A percentile compares a stretch with the other conserved stretches of the same genome.
Conservation (phyloP, 2,113 vertebrate species). For the Actenoides hombroni region DNA sequence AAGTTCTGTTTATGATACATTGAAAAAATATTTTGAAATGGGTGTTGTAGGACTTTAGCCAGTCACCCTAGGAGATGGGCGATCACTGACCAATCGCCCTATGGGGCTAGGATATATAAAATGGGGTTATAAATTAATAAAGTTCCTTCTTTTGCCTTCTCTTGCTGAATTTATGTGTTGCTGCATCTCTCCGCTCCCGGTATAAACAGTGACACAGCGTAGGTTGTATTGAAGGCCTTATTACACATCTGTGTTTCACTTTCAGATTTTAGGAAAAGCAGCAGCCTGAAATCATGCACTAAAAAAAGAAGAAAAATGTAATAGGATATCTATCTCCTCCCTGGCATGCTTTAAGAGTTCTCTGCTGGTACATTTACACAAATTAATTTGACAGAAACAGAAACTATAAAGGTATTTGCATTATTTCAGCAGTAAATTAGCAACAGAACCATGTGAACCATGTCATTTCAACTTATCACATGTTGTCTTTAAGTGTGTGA, state of each 20-base stretch:
- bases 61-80: too few species aligned
- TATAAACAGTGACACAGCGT: too few species aligned
- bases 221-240: background rate
- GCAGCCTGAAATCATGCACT: background rate
- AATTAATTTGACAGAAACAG: slow-evolving; percentile 47
- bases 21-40: too few species aligned
- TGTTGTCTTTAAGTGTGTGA: slow-evolving; percentile 27
- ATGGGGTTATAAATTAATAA: too few species aligned
- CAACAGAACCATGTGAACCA: background rate
- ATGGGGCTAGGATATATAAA: too few species aligned
- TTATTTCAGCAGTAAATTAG: slow-evolving; percentile 35
- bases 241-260: background rate
- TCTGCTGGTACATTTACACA: slow-evolving; percentile 10
- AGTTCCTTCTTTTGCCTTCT: too few species aligned
- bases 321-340: background rate
- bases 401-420: slow-evolving; percentile 25
- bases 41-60: too few species aligned
- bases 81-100: too few species aligned
- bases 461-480: slow-evolving; percentile 44
- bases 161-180: too few species aligned
- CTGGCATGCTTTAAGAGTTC: background rate
- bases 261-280: background rate
- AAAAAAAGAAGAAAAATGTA: background rate
- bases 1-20: too few species aligned
- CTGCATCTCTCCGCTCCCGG: too few species aligned